Evolutionary conservation across 1,140 invertebrate species (phyloP).

Genomic region (Ruditapes philippinarum): DNA sequence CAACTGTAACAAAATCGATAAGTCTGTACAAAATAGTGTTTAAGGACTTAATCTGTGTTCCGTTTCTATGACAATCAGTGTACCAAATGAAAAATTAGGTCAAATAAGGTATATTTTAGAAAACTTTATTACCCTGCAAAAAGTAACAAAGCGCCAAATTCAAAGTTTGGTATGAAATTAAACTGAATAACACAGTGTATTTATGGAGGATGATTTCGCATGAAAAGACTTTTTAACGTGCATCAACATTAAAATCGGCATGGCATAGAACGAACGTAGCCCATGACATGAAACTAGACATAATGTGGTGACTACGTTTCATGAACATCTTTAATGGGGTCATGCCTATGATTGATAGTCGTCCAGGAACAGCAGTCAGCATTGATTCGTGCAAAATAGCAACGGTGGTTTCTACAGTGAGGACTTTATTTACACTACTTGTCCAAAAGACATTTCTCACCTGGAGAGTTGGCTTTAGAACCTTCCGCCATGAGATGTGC

Average conservation of each 20-base stretch:
- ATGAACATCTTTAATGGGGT: constrained; percentile 5
- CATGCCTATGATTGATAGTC: constrained; percentile 12
- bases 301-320: constrained; percentile 41
- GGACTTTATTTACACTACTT: constrained; percentile 18
- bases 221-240: neutral
- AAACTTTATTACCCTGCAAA: neutral
- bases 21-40: constrained; percentile 25
- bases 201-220: neutral
- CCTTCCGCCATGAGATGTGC: neutral
- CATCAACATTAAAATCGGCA: neutral
- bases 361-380: neutral
- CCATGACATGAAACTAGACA: constrained; percentile 24
- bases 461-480: constrained; percentile 9
- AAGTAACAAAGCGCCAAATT: neutral
- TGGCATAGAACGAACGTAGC: constrained; percentile 13
- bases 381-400: constrained; percentile 31
- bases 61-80: neutral
- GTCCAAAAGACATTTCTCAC: neutral
- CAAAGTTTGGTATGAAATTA: constrained; percentile 27
- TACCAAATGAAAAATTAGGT: neutral
- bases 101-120: neutral
- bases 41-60: neutral
- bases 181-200: neutral
- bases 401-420: neutral
- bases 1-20: constrained; percentile 48